Evolutionary conservation across 2,888 invertebrate genomes (phyloP), one percentile per base, ranked within the genome.

Genomic region (Troglohyphantes excavatus): DNA sequence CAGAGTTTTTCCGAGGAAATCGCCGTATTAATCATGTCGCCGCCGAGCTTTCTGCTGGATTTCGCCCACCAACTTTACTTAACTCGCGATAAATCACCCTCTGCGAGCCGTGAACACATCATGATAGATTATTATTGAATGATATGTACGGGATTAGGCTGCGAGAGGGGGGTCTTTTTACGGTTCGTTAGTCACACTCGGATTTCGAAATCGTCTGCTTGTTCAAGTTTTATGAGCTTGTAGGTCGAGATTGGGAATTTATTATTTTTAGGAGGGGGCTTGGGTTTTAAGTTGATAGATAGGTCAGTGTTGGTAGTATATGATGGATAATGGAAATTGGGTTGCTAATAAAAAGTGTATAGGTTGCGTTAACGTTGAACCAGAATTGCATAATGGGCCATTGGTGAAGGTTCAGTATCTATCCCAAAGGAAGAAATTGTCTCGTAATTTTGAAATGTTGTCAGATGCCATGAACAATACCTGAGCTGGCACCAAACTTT

Each of bases 51-150:
- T 27, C 23, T 53, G 65, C 79, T 53, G 79, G 79, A 78, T 70
- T 82, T 70, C 17, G 70, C 61, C 19, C 70, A 33, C 67, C 68
- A 39, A 70, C 68, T 82, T 70, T 59, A 70, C 59, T 82, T 70
- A 70, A 82, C 59, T 33, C 33, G 17, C 70, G 17, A 82, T 82
- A 70, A 82, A 82, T 82, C 82, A 82, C 82, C 21, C 5, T 13
- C 70, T 53, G 61, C 23, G 46, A 81, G 67, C 27, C 79, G 43
- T 79, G 67, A 79, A 79, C 68, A 26, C 79, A n/a, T 27, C 13
- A 53, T 27, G 79, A 68, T 68, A 53, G 79, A 67, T 79, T 79
- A n/a, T 39, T 39, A 61, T 76, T 76, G 75, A 76, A 61, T 61
- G 75, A 76, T 76, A 39, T n/a, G 19, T 19, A 7, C 29, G 6